Evolutionary conservation across 2,113 vertebrate genomes (phyloP), one percentile per base, ranked within the genome.

Genomic region (Empidonax alnorum): DNA sequence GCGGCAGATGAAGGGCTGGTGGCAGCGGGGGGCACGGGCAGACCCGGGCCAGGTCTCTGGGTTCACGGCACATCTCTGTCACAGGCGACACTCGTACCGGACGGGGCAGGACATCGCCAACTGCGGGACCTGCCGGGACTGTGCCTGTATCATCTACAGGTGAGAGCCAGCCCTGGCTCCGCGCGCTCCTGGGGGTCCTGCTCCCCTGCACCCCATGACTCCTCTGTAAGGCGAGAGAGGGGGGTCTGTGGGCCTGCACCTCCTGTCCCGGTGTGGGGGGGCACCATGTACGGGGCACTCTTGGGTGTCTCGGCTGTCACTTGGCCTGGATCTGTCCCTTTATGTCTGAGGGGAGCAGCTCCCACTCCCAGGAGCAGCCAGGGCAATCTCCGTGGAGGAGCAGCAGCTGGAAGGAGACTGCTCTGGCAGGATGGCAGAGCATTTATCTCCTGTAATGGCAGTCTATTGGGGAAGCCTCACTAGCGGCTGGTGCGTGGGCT

Each of bases 141-240:
- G 98, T 5, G 98, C 98, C 88, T 99, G 98, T 97, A 99, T 99
- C 97, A 98, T 99, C 97, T 99, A 99, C 98, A 99, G 98, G 98
- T 99, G 97, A 46, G 97, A 59, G 76, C 20, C 80, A 27, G 53
- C 83, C 31, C 82, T 4, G 74, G 47, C 35, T 18, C 50, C n/a
- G 4, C 10, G 7, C 14, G 9, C 2, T 31, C 42, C 63, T 2
- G 0, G 2, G 3, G 50, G 7, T 35, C 28, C 74, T 17, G 56
- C 30, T 55, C 9, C 53, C 35, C 69, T 37, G 28, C 9, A 1
- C 27, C 41, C 41, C 21, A 55, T 22, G 4, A 30, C 3, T 33
- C 20, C 62, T 22, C 55, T 23, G n/a, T 5, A 14, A 47, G 39
- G 53, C 3, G 20, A 23, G 20, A 69, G 18, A 27, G 30, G 27